phyloP scores from a whole-genome alignment of 2,888 invertebrate genomes.

The Hylaea fasciaria region DNA sequence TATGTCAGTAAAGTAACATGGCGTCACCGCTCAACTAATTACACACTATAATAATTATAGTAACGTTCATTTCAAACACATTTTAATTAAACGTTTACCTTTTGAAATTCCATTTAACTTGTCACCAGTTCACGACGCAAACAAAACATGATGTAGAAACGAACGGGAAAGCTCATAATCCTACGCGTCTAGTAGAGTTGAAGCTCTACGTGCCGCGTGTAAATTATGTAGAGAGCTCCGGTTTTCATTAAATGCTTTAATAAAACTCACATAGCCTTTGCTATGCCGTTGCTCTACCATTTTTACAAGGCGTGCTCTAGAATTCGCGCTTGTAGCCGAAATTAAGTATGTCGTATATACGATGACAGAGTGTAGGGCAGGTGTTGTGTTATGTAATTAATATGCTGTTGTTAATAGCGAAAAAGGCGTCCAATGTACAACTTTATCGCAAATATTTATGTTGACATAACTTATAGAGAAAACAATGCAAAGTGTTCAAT shows the following conservation, averaged over 20 bases:
- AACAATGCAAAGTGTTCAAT: no score
- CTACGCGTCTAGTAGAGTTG: constrained; percentile 36
- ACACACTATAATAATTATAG: no score
- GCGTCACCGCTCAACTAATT: neutral
- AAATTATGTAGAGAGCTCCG: constrained; percentile 61
- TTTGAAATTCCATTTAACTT: constrained; percentile 28
- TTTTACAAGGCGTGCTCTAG: constrained; percentile 33
- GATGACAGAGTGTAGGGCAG: no score
- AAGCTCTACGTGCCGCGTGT: constrained; percentile 52
- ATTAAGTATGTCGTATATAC: no score
- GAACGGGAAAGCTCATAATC: constrained; percentile 23
- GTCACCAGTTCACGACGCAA: constrained; percentile 23
- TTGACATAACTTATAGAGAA: no score
- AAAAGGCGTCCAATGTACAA: no score
- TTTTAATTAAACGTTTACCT: constrained; percentile 30
- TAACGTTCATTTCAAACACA: constrained; percentile 11
- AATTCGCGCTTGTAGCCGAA: constrained; percentile 23
- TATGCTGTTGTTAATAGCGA: no score
- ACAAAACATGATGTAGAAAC: constrained; percentile 23
- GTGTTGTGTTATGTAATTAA: no score
- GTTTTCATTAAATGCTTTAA: constrained; percentile 70
- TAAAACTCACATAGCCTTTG: constrained; percentile 52
- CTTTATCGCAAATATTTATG: no score
- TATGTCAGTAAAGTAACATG: neutral
- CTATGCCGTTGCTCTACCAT: constrained; percentile 34